These are phyloP conservation scores for Lysiphlebus fabarum DNA, from an alignment of 1,140 invertebrate species.

Conservation along the genomic window DNA sequence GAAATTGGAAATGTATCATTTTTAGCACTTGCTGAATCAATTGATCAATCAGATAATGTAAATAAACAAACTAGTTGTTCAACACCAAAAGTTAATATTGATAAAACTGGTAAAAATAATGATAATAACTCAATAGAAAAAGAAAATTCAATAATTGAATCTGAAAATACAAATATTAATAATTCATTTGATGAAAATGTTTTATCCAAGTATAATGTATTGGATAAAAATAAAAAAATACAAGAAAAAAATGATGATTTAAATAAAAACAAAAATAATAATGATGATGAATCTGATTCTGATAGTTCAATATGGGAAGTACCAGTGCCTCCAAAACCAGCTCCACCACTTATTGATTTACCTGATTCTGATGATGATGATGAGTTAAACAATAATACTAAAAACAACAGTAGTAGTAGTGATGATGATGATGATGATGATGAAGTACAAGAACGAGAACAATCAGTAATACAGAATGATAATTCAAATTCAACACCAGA, in stretches of 20 bases:
- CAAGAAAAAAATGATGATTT: background rate
- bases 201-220: slow-evolving; percentile 5
- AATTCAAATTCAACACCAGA: background rate
- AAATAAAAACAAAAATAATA: slow-evolving; percentile 13
- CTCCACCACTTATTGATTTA: slow-evolving; percentile 41
- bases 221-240: background rate
- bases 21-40: too few species aligned
- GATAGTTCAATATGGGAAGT: slow-evolving; percentile 48
- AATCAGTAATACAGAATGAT: too few species aligned
- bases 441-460: background rate
- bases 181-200: background rate
- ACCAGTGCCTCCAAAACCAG: slow-evolving; percentile 46
- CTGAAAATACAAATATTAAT: too few species aligned
- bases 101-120: too few species aligned
- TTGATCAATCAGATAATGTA: too few species aligned
- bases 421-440: slow-evolving; percentile 4
- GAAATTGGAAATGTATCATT: too few species aligned
- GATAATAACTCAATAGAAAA: too few species aligned
- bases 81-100: too few species aligned
- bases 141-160: too few species aligned
- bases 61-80: too few species aligned
- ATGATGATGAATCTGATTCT: slow-evolving; percentile 32
- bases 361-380: slow-evolving; percentile 38
- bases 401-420: background rate
- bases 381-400: background rate